A percentile compares a stretch with the other conserved stretches of the same genome.
Evolutionary conservation across 2,888 invertebrate genomes (phyloP).

Genomic region (Lithophane leautieri): DNA sequence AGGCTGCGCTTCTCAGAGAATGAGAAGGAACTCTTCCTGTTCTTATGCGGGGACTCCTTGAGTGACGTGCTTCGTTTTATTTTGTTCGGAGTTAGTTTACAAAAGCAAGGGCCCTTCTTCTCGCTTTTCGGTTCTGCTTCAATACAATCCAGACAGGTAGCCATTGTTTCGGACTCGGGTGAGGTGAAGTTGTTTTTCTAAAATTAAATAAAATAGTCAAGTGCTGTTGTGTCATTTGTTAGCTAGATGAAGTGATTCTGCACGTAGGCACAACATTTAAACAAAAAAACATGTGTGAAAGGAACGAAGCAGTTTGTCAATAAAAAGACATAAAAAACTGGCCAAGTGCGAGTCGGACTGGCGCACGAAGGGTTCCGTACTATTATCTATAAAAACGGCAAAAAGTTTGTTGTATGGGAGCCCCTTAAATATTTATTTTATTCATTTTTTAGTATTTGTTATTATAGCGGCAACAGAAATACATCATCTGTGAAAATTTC

Average conservation of each 20-base stretch:
- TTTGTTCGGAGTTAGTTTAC: conserved; percentile 81
- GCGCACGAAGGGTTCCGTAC: no score
- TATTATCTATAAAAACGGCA: no score
- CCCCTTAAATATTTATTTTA: no score
- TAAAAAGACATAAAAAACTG: no score
- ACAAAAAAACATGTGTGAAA: background rate
- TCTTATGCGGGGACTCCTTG: conserved; percentile 82
- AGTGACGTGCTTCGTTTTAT: conserved; percentile 82
- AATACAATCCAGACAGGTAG: conserved; percentile 83
- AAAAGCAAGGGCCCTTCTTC: conserved; percentile 79
- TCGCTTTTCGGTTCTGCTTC: conserved; percentile 72
- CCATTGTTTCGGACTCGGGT: conserved; percentile 85
- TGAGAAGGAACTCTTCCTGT: conserved; percentile 76
- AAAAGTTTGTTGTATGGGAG: no score
- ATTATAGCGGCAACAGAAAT: no score
- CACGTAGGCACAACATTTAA: no score
- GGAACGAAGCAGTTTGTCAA: background rate
- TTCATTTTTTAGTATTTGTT: no score
- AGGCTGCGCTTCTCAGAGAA: conserved; percentile 83
- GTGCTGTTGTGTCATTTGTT: background rate
- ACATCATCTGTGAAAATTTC: no score
- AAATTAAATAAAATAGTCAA: conserved; percentile 49
- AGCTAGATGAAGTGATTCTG: background rate
- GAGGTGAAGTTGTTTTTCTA: conserved; percentile 86
- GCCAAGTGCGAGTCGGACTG: no score